These are phyloP conservation scores for Drosophila mimica DNA, from an alignment of 2,888 invertebrate species.

Conservation along the genomic window DNA sequence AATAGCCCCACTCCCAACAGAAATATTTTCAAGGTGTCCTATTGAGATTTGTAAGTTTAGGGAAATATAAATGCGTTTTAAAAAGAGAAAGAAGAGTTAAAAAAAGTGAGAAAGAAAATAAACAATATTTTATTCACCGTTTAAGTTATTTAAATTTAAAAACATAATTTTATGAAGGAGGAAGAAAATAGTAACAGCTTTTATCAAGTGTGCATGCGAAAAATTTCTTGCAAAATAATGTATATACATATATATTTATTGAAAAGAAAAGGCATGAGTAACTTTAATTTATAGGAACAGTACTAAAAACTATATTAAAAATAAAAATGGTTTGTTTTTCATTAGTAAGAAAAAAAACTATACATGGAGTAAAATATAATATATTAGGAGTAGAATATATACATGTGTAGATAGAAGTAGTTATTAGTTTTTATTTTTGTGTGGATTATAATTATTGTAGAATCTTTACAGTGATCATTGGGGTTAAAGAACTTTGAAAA, in stretches of 20 bases:
- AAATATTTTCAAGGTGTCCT: background rate
- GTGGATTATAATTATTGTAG: background rate
- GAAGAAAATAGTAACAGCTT: background rate
- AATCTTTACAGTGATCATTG: conserved; percentile 21
- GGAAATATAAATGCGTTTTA: background rate
- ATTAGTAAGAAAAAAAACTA: too few relatives aligned
- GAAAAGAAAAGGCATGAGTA: background rate
- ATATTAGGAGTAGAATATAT: background rate
- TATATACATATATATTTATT: background rate
- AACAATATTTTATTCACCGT: background rate
- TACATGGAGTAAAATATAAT: too few relatives aligned
- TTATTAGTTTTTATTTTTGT: background rate
- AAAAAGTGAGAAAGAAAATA: background rate
- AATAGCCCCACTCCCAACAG: too few relatives aligned
- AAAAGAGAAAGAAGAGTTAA: background rate
- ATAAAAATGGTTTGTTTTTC: too few relatives aligned
- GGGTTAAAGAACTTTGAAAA: background rate
- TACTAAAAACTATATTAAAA: too few relatives aligned
- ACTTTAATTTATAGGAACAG: too few relatives aligned
- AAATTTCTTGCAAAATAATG: background rate
- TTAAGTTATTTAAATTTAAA: background rate
- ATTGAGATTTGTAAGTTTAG: background rate
- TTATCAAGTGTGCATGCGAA: background rate
- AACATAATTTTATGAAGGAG: background rate
- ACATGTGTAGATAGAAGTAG: background rate